phyloP scores from a whole-genome alignment of 2,113 vertebrate species.

The Pygoscelis antarcticus region DNA sequence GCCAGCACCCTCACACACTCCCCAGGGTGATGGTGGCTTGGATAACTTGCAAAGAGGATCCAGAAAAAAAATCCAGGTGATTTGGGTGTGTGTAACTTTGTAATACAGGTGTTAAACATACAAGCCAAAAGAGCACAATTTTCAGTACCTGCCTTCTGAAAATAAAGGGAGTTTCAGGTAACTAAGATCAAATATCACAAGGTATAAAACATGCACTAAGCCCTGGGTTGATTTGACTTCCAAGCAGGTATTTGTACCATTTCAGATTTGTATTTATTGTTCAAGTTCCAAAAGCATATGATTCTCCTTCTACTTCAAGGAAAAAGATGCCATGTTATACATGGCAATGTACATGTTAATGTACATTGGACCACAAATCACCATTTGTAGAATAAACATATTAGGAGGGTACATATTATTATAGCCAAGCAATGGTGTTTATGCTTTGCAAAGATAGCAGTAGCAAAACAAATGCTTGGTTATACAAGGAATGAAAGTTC shows the following conservation, averaged over 20 bases:
- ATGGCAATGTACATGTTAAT: not conserved
- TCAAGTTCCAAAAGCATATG: not conserved
- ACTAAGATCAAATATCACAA: not conserved
- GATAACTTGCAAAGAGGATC: not conserved
- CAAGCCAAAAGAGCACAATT: not conserved
- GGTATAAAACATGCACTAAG: not conserved
- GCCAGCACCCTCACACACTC: not conserved
- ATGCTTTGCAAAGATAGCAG: not conserved
- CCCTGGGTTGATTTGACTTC: not conserved
- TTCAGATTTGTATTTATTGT: not conserved
- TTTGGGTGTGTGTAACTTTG: not conserved
- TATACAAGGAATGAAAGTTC: not conserved
- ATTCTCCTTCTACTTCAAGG: not conserved
- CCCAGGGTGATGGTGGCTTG: not conserved
- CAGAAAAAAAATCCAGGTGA: not conserved
- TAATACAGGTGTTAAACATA: not conserved
- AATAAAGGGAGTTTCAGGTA: not conserved
- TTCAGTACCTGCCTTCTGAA: not conserved
- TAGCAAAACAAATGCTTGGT: not conserved
- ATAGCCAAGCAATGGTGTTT: not conserved
- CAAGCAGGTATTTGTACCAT: not conserved
- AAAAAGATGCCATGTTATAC: not conserved
- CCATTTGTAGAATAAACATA: not conserved
- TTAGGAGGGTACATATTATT: not conserved
- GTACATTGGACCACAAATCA: not conserved